phyloP scores from a whole-genome alignment of 2,888 invertebrate genomes.

The Agonopterix subpropinquella region DNA sequence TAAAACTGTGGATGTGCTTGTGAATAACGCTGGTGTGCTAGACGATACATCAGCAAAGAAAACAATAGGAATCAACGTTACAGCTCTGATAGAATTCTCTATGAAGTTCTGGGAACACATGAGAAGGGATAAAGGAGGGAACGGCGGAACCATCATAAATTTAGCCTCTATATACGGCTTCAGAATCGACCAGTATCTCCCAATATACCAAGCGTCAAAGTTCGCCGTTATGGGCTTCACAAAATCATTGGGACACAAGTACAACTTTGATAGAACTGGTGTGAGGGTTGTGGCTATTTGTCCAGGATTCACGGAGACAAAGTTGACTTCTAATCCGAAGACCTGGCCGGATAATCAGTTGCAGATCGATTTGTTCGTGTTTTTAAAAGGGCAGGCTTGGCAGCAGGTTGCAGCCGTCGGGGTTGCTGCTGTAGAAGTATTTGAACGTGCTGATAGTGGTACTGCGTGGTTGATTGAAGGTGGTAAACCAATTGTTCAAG shows the following conservation, averaged over 20 bases:
- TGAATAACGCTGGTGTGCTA: slow-evolving; percentile 47
- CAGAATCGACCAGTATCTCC: slow-evolving; percentile 50
- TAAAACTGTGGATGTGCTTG: slow-evolving; percentile 39
- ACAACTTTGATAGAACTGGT: slow-evolving; percentile 43
- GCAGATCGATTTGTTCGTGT: not conserved
- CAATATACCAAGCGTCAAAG: slow-evolving; percentile 74
- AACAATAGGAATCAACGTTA: slow-evolving; percentile 29
- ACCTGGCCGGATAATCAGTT: not conserved
- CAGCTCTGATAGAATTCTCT: slow-evolving; percentile 31
- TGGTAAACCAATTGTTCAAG: not conserved
- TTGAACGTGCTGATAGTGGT: slow-evolving; percentile 46
- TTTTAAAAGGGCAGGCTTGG: not conserved
- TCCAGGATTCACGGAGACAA: slow-evolving; percentile 28
- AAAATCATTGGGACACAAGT: slow-evolving; percentile 42
- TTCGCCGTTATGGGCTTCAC: slow-evolving; percentile 60
- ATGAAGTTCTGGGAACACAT: slow-evolving; percentile 66
- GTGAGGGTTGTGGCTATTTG: slow-evolving; percentile 55
- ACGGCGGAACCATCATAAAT: slow-evolving; percentile 76
- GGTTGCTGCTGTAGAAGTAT: slow-evolving; percentile 23
- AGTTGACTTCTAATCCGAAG: not conserved
- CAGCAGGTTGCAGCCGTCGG: slow-evolving; percentile 23
- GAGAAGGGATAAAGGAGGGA: slow-evolving; percentile 59
- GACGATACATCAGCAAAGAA: slow-evolving; percentile 12
- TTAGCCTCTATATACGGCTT: slow-evolving; percentile 73
- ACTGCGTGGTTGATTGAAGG: slow-evolving; percentile 31